A percentile compares a stretch with the other conserved stretches of the same genome.
phyloP scores from a whole-genome alignment of 2,888 invertebrate genomes.

The Phalangium opilio region DNA sequence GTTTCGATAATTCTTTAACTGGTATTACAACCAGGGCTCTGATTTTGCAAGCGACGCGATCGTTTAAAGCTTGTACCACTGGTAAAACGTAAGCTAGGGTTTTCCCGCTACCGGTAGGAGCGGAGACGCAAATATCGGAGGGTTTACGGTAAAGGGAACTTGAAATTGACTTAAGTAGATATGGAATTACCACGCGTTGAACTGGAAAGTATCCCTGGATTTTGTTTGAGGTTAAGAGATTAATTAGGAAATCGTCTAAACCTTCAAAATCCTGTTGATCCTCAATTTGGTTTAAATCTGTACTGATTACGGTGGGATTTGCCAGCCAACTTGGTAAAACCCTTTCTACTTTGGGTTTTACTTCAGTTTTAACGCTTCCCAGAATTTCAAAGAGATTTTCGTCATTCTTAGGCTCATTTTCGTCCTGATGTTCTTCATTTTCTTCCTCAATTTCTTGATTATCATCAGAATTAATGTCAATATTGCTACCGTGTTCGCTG shows the following conservation, averaged over 20 bases:
- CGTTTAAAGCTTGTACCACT: constrained; percentile 55
- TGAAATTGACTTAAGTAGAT: constrained; percentile 8
- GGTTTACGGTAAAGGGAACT: constrained; percentile 39
- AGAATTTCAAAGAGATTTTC: constrained; percentile 43
- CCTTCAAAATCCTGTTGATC: constrained; percentile 41
- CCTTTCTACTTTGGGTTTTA: constrained; percentile 40
- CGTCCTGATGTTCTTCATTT: neutral
- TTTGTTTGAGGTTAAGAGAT: constrained; percentile 8
- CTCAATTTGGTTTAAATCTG: constrained; percentile 44
- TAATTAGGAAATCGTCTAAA: constrained; percentile 38
- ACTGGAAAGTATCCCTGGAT: constrained; percentile 20
- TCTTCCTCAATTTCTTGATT: neutral
- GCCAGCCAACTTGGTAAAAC: constrained; percentile 76
- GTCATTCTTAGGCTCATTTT: constrained; percentile 1
- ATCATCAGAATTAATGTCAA: no score
- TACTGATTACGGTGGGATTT: constrained; percentile 59
- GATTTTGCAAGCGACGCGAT: constrained; percentile 47
- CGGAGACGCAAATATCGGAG: constrained; percentile 84
- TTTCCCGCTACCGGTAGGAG: constrained; percentile 96
- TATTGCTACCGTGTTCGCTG: no score
- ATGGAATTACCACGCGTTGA: constrained; percentile 19
- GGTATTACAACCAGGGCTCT: constrained; percentile 82
- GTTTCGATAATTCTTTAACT: constrained; percentile 75
- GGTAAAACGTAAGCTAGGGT: constrained; percentile 88
- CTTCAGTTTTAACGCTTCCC: constrained; percentile 42